These are phyloP conservation scores for Ranitomeya variabilis DNA, from an alignment of 2,113 vertebrate species.

Conservation along the genomic window DNA sequence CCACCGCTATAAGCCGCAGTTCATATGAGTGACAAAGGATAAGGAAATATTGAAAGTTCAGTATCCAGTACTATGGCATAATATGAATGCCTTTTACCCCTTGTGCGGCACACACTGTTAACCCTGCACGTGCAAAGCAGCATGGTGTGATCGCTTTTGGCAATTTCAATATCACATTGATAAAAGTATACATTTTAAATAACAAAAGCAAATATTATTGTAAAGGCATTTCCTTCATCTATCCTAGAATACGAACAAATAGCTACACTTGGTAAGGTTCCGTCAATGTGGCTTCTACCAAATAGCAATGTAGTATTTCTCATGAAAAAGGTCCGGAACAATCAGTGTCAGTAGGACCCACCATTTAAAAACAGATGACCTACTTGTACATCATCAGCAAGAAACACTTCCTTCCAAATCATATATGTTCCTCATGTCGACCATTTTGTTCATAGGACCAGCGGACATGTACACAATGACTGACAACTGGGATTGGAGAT, in stretches of 20 bases:
- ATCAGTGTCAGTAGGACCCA: too few species aligned
- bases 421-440: too few species aligned
- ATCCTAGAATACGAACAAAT: neutral
- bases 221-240: neutral
- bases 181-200: neutral
- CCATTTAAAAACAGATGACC: too few species aligned
- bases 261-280: neutral
- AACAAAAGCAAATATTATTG: neutral
- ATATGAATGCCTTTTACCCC: slow-evolving; percentile 74
- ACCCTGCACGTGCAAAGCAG: neutral
- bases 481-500: too few species aligned
- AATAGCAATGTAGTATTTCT: neutral
- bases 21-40: slow-evolving; percentile 81
- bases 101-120: slow-evolving; percentile 74
- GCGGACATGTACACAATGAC: too few species aligned
- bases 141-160: neutral
- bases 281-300: neutral
- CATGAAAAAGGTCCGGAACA: too few species aligned
- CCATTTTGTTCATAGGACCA: too few species aligned
- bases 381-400: too few species aligned
- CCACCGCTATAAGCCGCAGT: slow-evolving; percentile 82
- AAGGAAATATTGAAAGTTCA: slow-evolving; percentile 86
- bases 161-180: neutral
- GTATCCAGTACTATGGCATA: slow-evolving; percentile 77
- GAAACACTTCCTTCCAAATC: too few species aligned